A percentile compares a stretch with the other conserved stretches of the same genome.
Evolutionary conservation across 1,140 invertebrate genomes (phyloP).

Genomic region (Polyergus mexicanus): DNA sequence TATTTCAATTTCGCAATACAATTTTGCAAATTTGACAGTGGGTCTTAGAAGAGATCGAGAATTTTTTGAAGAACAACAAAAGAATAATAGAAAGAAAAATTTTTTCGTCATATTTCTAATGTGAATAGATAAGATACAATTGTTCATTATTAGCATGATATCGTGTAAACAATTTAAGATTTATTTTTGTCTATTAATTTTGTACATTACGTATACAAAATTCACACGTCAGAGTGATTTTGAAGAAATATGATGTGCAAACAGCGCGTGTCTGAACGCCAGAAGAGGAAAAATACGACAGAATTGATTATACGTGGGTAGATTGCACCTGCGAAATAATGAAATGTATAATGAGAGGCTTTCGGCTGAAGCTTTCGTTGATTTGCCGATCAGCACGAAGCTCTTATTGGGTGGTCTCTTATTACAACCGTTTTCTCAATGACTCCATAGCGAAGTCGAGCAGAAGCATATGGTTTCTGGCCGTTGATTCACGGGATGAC

Average conservation of each 20-base stretch:
- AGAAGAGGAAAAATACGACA: slow-evolving; percentile 14
- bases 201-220: not conserved
- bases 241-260: not conserved
- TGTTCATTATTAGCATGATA: slow-evolving; percentile 14
- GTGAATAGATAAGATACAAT: not conserved
- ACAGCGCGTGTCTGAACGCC: not conserved
- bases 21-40: not conserved
- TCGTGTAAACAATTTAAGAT: not conserved
- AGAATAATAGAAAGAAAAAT: not conserved
- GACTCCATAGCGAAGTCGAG: slow-evolving; percentile 73
- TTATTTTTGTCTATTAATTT: not conserved
- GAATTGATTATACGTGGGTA: slow-evolving; percentile 13
- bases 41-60: not conserved
- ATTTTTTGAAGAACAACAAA: not conserved
- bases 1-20: not conserved
- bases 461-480: slow-evolving; percentile 73
- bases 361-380: slow-evolving; percentile 68
- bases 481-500: slow-evolving; percentile 71
- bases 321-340: slow-evolving; percentile 53
- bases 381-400: slow-evolving; percentile 65
- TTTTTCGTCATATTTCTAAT: not conserved
- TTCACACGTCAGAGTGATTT: slow-evolving; percentile 35
- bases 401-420: slow-evolving; percentile 73
- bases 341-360: slow-evolving; percentile 67
- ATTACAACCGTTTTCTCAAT: slow-evolving; percentile 74